Conservation (phyloP, 2,113 vertebrate genomes). For the Ictalurus punctatus region DNA sequence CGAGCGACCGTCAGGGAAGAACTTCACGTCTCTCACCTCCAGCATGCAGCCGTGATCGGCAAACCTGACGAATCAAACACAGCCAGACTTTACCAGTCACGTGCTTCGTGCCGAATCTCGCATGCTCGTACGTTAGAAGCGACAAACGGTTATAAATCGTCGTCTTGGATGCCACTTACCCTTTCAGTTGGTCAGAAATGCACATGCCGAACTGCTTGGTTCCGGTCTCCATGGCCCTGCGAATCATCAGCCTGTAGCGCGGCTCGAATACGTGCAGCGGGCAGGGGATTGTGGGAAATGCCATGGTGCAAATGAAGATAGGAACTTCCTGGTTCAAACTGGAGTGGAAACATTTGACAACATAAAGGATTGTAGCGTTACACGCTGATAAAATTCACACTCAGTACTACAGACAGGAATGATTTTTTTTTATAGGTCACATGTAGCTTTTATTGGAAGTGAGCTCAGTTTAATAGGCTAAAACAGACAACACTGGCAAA, state of each 20-base stretch:
- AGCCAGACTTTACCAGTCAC: not conserved
- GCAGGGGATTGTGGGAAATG: slow-evolving; percentile 91
- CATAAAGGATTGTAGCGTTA: not conserved
- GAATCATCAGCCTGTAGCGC: slow-evolving; percentile 89
- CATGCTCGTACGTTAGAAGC: too few species aligned
- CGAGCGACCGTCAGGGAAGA: slow-evolving; percentile 88
- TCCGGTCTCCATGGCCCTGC: slow-evolving; percentile 91
- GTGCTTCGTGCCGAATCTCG: not conserved
- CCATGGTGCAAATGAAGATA: slow-evolving; percentile 93
- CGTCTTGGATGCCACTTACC: slow-evolving; percentile 67
- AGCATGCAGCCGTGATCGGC: slow-evolving; percentile 91
- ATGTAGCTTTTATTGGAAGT: too few species aligned
- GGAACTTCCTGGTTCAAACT: slow-evolving; percentile 94
- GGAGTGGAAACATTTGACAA: slow-evolving; percentile 42
- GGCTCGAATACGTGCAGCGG: slow-evolving; percentile 91
- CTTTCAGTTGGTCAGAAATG: slow-evolving; percentile 85
- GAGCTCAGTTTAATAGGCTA: not conserved
- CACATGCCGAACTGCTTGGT: slow-evolving; percentile 94
- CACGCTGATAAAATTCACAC: not conserved
- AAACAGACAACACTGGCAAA: not conserved
- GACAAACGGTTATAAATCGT: not conserved
- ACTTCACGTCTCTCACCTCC: slow-evolving; percentile 88
- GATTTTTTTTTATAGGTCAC: not conserved
- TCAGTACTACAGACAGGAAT: not conserved
- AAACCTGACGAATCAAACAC: slow-evolving; percentile 71